Conservation (phyloP, 2,888 invertebrate genomes). For the Ennomos fuscantarius region DNA sequence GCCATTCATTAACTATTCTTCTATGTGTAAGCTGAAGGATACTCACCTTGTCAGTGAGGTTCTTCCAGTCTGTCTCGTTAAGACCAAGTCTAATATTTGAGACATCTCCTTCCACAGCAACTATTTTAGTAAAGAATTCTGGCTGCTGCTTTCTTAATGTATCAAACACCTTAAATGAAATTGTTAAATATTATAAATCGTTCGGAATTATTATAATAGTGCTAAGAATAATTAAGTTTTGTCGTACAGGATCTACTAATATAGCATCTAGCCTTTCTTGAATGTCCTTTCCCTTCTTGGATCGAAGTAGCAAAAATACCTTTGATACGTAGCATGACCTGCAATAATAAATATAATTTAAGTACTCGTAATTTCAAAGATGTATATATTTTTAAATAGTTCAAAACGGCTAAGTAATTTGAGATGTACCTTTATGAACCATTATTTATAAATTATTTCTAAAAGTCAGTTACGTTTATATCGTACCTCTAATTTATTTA, state of each 20-base stretch:
- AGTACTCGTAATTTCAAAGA: no score
- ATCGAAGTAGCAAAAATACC: slow-evolving; percentile 1
- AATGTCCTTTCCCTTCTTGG: slow-evolving; percentile 1
- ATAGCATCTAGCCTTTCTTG: neutral
- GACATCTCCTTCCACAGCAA: slow-evolving; percentile 17
- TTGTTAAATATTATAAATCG: neutral
- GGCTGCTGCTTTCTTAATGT: slow-evolving; percentile 6
- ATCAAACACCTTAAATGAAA: slow-evolving; percentile 13
- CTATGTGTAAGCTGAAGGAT: no score
- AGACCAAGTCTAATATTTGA: slow-evolving; percentile 10
- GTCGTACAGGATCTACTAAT: neutral
- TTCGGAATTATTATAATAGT: no score
- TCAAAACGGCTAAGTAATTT: no score
- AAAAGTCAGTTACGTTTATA: no score
- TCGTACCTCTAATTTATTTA: no score
- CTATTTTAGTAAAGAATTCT: slow-evolving; percentile 10
- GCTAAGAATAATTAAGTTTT: no score
- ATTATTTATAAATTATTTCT: no score
- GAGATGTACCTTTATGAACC: no score
- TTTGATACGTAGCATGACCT: slow-evolving; percentile 9
- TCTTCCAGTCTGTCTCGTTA: slow-evolving; percentile 2
- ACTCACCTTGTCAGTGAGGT: no score
- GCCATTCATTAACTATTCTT: no score
- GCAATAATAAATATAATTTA: neutral
- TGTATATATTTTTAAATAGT: no score